Base-by-base conservation (phyloP, 2,113 vertebrate genomes). In the Zosterops borbonicus region DNA sequence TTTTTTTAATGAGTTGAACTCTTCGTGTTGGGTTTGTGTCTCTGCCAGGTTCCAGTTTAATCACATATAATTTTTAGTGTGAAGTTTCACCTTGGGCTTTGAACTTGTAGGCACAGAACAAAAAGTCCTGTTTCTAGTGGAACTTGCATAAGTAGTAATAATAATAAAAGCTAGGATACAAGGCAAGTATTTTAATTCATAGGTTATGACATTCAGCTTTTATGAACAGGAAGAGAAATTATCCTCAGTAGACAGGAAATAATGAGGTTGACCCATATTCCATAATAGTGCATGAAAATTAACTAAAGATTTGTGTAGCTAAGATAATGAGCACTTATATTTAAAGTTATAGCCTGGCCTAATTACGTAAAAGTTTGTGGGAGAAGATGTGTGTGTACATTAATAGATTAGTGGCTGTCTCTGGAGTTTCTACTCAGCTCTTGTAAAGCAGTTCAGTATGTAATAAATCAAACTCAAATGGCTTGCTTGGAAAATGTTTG, bases 41-140 rank as follows among this genome's bases (percentile, higher is more conserved):
- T 93, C 86, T 92, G 89, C 82, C 91, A 94, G 82, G 50, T 87
- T 92, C 91, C 55, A 87, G 53, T 95, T 96, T 95, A 97, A 95
- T 97, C 85, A 80, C 69, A 70, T 89, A 37, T 41, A 87, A 92
- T 77, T 91, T 91, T 91, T 73, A 69, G 68, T 58, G 58, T 87
- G 73, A 90, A 79, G 53, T 90, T 93, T 95, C 90, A 95, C 93
- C 87, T 93, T 92, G 87, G 58, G 58, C 74, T 95, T 94, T 96
- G 86, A 83, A 93, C 74, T 73, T 67, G 39, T 35, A 60, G 47
- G 27, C 60, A 80, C 14, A 37, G 83, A 88, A 90, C 49, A 90
- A 91, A 79, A 90, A 83, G 28, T 81, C 52, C 39, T 80, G 15
- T 83, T 96, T 97, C 63, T 95, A 75, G 73, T 81, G 50, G 47